Conservation (phyloP, 2,888 invertebrate species). For the Nipponacmea schrenckii region DNA sequence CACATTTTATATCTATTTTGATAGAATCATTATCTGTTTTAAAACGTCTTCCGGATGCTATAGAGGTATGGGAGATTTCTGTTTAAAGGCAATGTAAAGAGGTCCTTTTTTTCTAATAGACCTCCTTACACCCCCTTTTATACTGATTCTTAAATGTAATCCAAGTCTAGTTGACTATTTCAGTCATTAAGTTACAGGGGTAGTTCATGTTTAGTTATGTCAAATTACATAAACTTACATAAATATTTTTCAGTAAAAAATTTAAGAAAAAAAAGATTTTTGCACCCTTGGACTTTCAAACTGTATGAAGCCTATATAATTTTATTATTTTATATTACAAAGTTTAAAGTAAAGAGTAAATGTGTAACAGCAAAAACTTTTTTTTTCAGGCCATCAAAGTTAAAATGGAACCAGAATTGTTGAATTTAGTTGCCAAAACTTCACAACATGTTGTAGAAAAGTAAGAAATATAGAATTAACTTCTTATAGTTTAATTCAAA, state of each 20-base stretch:
- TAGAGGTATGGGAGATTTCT: constrained; percentile 74
- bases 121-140: no score
- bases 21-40: constrained; percentile 87
- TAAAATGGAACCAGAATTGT: constrained; percentile 84
- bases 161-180: background rate
- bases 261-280: no score
- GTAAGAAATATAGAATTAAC: constrained; percentile 30
- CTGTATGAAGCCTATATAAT: constrained; percentile 6
- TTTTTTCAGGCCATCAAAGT: constrained; percentile 78
- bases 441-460: constrained; percentile 77
- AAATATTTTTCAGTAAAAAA: no score
- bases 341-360: constrained; percentile 16
- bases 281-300: constrained; percentile 5
- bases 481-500: no score
- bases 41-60: constrained; percentile 83
- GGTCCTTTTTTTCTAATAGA: no score
- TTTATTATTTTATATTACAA: constrained; percentile 7
- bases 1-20: constrained; percentile 79
- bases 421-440: constrained; percentile 82
- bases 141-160: no score
- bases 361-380: background rate
- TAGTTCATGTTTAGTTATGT: constrained; percentile 9
- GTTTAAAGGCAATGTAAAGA: no score
- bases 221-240: background rate
- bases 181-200: no score